Evolutionary conservation across 2,888 invertebrate species (phyloP).

Genomic region (Allygus modestus): DNA sequence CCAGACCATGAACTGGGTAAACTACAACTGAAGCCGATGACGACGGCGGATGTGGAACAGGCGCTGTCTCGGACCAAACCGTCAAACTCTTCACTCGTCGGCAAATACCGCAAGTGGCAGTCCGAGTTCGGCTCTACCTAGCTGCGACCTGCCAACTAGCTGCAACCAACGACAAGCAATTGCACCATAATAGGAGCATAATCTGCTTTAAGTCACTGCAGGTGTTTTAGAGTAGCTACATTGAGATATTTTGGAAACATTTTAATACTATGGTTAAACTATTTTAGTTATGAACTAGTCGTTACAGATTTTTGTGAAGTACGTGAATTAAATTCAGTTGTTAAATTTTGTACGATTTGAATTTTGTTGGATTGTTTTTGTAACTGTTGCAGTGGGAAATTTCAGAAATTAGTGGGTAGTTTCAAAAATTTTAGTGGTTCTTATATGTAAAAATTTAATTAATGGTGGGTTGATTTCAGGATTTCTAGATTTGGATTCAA

Average conservation of each 20-base stretch:
- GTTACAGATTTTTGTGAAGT: not conserved
- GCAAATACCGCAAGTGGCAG: slow-evolving; percentile 82
- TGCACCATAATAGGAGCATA: not conserved
- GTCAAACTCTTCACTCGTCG: slow-evolving; percentile 78
- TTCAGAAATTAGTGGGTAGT: no score
- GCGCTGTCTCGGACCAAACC: slow-evolving; percentile 80
- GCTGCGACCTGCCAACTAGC: not conserved
- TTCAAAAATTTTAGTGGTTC: no score
- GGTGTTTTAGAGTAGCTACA: not conserved
- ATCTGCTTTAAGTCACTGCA: not conserved
- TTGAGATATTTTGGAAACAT: no score
- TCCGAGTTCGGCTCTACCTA: slow-evolving; percentile 79
- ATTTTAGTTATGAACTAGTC: not conserved
- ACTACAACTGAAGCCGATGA: slow-evolving; percentile 71
- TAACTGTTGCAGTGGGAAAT: no score
- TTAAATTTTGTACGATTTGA: no score
- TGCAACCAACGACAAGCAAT: not conserved
- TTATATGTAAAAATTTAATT: no score
- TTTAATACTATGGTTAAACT: not conserved
- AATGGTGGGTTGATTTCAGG: no score
- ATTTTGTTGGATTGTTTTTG: no score
- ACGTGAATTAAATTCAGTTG: no score
- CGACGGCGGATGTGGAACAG: slow-evolving; percentile 75
- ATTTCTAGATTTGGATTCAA: no score
- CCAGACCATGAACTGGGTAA: slow-evolving; percentile 66